Evolutionary conservation across 2,888 invertebrate species (phyloP), one percentile per base, ranked within the genome.

Genomic region (Andrena marginata): DNA sequence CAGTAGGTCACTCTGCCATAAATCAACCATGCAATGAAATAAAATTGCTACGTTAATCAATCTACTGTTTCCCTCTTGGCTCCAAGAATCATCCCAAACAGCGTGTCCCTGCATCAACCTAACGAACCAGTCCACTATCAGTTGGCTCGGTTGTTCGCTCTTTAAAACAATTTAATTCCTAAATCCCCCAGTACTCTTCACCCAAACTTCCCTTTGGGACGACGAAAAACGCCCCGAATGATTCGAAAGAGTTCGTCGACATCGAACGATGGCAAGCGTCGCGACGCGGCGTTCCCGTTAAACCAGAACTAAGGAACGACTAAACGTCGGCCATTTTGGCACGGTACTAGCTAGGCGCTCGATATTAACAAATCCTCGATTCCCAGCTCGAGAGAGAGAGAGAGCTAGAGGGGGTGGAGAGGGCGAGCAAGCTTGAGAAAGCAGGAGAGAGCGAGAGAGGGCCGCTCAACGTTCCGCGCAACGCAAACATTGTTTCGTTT

Each of bases 261-360:
- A 13, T 63, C 23, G 5, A 16, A 51, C n/a, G 26, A 2, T n/a
- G 16, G 2, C 16, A 33, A 10, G 13, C 26, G 56, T 16, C 23
- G 33, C 54, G 29, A 16, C 31, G 29, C 67, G 59, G 29, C 56
- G 76, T 49, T 48, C 69, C n/a, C 54, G 70, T 80, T 89, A 86
- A 89, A 87, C 65, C 77, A 51, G 78, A 77, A 87, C 86, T 90
- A 90, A 90, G 86, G 84, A 81, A 86, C 85, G 90, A 90, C 91
- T 91, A 91, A 91, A 85, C 80, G 85, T 69, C 88, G 85, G 90
- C 90, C 91, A 91, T 91, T 87, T 91, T 91, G 89, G 84, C 86
- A 84, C 80, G 76, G 85, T 81, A 87, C 89, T 90, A 89, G 87
- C 87, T 86, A 89, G 86, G 73, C 89, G 90, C 87, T 90, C 90